Percentiles rank a stretch among this genome's conserved stretches.
Conservation (phyloP, 2,888 invertebrate genomes). For the Brenthis daphne region DNA sequence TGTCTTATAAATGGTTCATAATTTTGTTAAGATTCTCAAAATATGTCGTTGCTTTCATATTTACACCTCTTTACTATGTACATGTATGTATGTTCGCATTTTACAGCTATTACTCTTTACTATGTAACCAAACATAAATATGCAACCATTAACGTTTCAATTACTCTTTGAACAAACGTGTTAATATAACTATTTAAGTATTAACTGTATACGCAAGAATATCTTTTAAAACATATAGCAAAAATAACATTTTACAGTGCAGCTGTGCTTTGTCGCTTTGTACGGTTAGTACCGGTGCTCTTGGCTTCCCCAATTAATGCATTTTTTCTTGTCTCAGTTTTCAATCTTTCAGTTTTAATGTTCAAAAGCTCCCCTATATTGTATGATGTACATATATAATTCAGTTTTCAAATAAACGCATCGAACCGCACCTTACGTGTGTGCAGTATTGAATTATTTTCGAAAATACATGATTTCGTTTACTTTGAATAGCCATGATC, state of each 20-base stretch:
- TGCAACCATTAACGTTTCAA: slow-evolving; percentile 64
- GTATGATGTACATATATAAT: no score
- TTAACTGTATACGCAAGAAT: slow-evolving; percentile 3
- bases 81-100: no score
- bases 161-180: slow-evolving; percentile 61
- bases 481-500: background rate
- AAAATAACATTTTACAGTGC: slow-evolving; percentile 1
- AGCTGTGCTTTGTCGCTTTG: slow-evolving; percentile 1
- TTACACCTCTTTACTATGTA: no score
- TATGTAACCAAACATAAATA: slow-evolving; percentile 1
- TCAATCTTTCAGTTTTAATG: slow-evolving; percentile 38
- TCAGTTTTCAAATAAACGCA: no score
- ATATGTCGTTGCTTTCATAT: no score
- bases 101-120: no score
- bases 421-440: no score
- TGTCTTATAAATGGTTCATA: no score
- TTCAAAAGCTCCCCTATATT: slow-evolving; percentile 41
- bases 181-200: slow-evolving; percentile 29
- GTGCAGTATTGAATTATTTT: no score
- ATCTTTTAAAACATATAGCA: slow-evolving; percentile 4
- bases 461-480: no score
- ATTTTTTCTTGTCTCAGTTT: slow-evolving; percentile 54
- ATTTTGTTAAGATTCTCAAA: no score
- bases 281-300: slow-evolving; percentile 30
- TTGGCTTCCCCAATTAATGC: slow-evolving; percentile 69